phyloP scores from a whole-genome alignment of 2,113 vertebrate genomes.

The Raja brachyura region DNA sequence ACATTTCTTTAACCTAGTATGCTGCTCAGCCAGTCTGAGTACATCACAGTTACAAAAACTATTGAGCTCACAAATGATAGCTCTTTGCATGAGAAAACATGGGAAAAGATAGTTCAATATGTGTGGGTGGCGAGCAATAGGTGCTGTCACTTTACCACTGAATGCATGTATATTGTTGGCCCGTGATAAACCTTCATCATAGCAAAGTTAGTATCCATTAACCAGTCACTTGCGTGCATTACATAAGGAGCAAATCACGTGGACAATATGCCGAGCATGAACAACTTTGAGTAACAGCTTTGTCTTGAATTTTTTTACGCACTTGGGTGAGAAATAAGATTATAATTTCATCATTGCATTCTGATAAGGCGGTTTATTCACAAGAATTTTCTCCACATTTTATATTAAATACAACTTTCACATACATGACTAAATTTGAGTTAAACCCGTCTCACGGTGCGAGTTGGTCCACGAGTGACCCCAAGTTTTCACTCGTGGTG shows the following conservation, averaged over 20 bases:
- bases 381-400: not conserved
- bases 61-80: too few species aligned
- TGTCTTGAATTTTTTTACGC: not conserved
- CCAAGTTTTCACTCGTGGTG: too few species aligned
- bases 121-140: too few species aligned
- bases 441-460: too few species aligned
- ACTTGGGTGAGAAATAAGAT: not conserved
- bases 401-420: not conserved
- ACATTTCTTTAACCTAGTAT: too few species aligned
- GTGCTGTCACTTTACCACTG: too few species aligned
- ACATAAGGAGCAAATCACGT: not conserved
- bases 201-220: not conserved
- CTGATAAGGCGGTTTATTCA: not conserved
- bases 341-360: not conserved
- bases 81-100: too few species aligned
- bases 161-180: not conserved
- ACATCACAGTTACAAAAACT: too few species aligned
- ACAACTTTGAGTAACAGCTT: not conserved
- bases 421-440: not conserved
- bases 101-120: too few species aligned
- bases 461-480: too few species aligned
- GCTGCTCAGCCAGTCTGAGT: too few species aligned
- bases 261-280: not conserved
- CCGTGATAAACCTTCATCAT: not conserved
- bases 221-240: not conserved